Percentiles rank a stretch among this genome's conserved stretches.
Conservation (phyloP, 2,113 vertebrate species). For the Paratilapia polleni region DNA sequence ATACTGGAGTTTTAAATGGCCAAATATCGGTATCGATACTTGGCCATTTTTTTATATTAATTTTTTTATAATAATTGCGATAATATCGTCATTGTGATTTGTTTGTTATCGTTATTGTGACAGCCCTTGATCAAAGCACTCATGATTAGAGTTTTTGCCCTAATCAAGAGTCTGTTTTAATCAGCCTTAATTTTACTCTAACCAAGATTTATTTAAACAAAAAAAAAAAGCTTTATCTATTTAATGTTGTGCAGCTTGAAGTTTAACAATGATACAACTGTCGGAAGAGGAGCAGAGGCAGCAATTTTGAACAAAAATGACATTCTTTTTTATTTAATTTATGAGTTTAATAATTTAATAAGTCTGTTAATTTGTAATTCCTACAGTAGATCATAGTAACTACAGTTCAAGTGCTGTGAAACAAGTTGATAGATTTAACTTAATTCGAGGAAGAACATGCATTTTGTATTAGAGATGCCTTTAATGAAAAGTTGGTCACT, state of each 20-base stretch:
- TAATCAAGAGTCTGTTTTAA: neutral
- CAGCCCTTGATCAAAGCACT: neutral
- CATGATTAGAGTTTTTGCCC: neutral
- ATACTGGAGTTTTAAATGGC: no score
- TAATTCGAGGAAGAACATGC: neutral
- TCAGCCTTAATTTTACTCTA: neutral
- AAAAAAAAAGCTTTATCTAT: neutral
- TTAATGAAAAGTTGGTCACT: neutral
- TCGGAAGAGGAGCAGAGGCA: neutral
- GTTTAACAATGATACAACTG: neutral
- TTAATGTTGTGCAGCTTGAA: neutral
- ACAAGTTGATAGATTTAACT: neutral
- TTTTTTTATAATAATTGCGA: no score
- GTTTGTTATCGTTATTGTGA: no score
- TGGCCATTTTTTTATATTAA: no score
- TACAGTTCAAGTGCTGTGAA: neutral
- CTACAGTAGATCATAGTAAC: neutral
- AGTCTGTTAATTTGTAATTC: neutral
- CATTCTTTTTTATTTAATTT: neutral
- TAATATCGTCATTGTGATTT: no score
- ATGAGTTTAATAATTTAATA: conserved; percentile 5
- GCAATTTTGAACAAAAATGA: neutral
- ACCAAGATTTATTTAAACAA: neutral
- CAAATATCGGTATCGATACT: no score
- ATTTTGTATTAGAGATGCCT: neutral